Percentiles rank a stretch among this genome's conserved stretches.
Evolutionary conservation across 2,113 vertebrate species (phyloP).

Genomic region (Lampris megalopsis): DNA sequence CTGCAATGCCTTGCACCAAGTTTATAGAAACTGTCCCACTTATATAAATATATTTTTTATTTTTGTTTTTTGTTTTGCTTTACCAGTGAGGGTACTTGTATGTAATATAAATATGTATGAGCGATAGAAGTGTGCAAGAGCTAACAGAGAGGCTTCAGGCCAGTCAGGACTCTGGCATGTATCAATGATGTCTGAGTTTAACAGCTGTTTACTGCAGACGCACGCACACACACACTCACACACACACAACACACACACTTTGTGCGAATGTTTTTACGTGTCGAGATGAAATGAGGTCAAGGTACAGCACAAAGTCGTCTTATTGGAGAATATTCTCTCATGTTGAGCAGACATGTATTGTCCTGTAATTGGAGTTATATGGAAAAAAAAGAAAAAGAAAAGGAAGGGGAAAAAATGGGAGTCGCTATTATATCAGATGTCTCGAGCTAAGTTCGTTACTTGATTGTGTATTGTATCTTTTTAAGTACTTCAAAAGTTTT

Average conservation of each 20-base stretch:
- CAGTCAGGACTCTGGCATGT: constrained; percentile 8
- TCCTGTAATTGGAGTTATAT: constrained; percentile 51
- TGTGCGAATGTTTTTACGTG: constrained; percentile 52
- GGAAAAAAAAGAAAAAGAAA: too few species aligned
- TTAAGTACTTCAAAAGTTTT: constrained; percentile 73
- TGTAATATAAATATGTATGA: constrained; percentile 48
- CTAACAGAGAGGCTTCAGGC: constrained; percentile 13
- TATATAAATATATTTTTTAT: constrained; percentile 29
- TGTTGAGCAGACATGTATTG: constrained; percentile 23
- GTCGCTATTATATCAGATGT: constrained; percentile 48
- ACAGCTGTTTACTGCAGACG: constrained; percentile 30
- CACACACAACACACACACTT: constrained; percentile 33
- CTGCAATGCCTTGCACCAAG: constrained; percentile 60
- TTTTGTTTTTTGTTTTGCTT: constrained; percentile 53
- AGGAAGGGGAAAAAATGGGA: constrained; percentile 30
- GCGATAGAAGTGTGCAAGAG: constrained; percentile 20
- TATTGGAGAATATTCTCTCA: constrained; percentile 35
- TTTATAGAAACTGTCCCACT: constrained; percentile 60
- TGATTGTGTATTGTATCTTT: constrained; percentile 63
- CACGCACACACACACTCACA: constrained; percentile 39
- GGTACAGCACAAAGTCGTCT: constrained; percentile 71
- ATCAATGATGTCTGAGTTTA: constrained; percentile 29
- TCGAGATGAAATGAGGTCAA: constrained; percentile 50
- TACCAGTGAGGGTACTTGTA: constrained; percentile 71
- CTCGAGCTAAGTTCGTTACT: constrained; percentile 71